Conservation (phyloP, 1,140 invertebrate genomes). For the Pogonus chalceus region DNA sequence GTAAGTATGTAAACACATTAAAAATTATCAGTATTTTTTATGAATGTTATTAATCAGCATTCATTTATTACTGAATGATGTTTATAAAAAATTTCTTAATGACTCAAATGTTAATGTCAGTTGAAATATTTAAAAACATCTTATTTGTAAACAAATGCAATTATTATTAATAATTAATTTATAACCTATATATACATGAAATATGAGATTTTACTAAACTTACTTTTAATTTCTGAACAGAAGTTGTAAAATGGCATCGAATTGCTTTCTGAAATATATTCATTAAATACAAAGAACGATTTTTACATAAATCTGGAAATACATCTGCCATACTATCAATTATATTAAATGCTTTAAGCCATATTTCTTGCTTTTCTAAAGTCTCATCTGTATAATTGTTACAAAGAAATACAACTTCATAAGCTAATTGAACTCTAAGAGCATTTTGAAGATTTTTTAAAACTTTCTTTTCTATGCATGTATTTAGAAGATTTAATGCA, state of each 20-base stretch:
- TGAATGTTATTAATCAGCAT: too few relatives aligned
- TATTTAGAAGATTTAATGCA: not conserved
- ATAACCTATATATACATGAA: too few relatives aligned
- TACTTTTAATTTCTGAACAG: conserved; percentile 23
- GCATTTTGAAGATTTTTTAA: not conserved
- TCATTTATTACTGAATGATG: too few relatives aligned
- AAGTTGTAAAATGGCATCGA: conserved; percentile 32
- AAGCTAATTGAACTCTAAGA: not conserved
- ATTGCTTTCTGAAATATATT: conserved; percentile 10
- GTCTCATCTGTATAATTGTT: not conserved
- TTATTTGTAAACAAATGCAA: too few relatives aligned
- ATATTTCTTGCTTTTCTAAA: not conserved
- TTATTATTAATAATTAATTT: too few relatives aligned
- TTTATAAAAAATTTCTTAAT: too few relatives aligned
- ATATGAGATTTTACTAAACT: too few relatives aligned
- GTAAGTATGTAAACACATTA: too few relatives aligned
- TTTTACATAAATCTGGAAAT: conserved; percentile 11
- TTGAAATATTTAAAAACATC: too few relatives aligned
- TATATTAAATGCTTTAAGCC: not conserved
- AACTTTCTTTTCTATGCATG: not conserved
- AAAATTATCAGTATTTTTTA: too few relatives aligned
- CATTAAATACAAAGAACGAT: conserved; percentile 16
- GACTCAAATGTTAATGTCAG: too few relatives aligned
- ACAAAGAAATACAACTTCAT: not conserved
- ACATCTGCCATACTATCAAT: not conserved